Evolutionary conservation across 2,113 vertebrate genomes (phyloP).

Genomic region (Takifugu flavidus): DNA sequence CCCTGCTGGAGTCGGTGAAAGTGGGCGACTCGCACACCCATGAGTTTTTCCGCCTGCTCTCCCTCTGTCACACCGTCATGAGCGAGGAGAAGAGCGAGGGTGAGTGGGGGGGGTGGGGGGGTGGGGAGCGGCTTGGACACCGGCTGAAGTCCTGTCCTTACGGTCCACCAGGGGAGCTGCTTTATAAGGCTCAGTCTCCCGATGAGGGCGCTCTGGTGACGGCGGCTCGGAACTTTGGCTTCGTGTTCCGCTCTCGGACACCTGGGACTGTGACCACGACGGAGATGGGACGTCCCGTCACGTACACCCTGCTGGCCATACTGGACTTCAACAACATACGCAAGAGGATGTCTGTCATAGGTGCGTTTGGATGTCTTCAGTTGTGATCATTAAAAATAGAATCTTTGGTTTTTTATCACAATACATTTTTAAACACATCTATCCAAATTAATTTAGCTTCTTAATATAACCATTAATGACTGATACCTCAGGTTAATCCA

Average conservation of each 20-base stretch:
- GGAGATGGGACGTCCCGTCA: slow-evolving; percentile 81
- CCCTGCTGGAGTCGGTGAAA: slow-evolving; percentile 83
- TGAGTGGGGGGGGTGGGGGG: slow-evolving; percentile 45
- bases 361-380: slow-evolving; percentile 56
- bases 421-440: neutral
- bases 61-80: slow-evolving; percentile 93
- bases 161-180: slow-evolving; percentile 75
- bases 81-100: slow-evolving; percentile 87
- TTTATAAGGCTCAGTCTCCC: slow-evolving; percentile 92
- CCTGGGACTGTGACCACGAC: slow-evolving; percentile 86
- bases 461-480: too few relatives aligned
- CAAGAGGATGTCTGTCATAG: slow-evolving; percentile 94
- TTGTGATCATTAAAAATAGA: neutral
- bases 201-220: slow-evolving; percentile 90
- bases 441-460: neutral
- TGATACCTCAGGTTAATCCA: too few relatives aligned
- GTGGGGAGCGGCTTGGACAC: neutral
- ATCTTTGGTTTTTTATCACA: too few relatives aligned
- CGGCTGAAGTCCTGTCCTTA: neutral
- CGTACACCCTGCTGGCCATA: slow-evolving; percentile 89
- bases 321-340: slow-evolving; percentile 94
- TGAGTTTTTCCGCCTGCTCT: slow-evolving; percentile 90
- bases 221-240: slow-evolving; percentile 88
- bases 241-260: slow-evolving; percentile 88
- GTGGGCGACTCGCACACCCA: slow-evolving; percentile 80